phyloP scores from a whole-genome alignment of 2,113 vertebrate genomes.

The Anas platyrhynchos region DNA sequence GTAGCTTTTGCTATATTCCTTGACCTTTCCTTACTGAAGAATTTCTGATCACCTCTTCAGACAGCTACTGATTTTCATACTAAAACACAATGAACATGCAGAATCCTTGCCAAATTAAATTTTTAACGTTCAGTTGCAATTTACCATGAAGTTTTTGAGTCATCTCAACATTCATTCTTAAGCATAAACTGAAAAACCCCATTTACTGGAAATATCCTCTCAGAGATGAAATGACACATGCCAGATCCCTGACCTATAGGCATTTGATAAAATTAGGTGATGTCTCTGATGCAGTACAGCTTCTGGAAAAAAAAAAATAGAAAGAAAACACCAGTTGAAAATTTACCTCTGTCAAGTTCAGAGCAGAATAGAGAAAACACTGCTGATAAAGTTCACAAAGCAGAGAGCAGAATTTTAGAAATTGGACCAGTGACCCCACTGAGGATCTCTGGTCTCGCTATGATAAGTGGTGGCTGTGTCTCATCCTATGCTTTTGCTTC shows the following conservation, averaged over 20 bases:
- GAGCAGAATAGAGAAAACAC: background rate
- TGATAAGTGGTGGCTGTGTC: background rate
- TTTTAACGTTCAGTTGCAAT: conserved; percentile 76
- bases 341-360: conserved; percentile 45
- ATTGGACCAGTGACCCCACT: background rate
- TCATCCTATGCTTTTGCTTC: accelerated
- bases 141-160: conserved; percentile 73
- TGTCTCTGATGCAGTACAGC: conserved; percentile 63
- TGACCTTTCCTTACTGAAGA: conserved; percentile 48
- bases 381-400: background rate
- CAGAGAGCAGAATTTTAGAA: background rate
- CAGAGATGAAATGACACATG: conserved; percentile 71
- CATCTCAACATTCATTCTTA: conserved; percentile 68
- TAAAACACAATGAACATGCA: conserved; percentile 25
- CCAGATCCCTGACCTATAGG: conserved; percentile 78
- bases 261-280: conserved; percentile 74
- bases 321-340: conserved; percentile 45
- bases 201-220: conserved; percentile 76
- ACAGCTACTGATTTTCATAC: background rate
- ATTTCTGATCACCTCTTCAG: conserved; percentile 37
- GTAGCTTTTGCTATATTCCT: conserved; percentile 9
- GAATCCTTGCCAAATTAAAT: conserved; percentile 71
- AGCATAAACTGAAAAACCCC: conserved; percentile 71
- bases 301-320: background rate
- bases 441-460: background rate